phyloP scores from a whole-genome alignment of 2,113 vertebrate species.

The Psophia crepitans region DNA sequence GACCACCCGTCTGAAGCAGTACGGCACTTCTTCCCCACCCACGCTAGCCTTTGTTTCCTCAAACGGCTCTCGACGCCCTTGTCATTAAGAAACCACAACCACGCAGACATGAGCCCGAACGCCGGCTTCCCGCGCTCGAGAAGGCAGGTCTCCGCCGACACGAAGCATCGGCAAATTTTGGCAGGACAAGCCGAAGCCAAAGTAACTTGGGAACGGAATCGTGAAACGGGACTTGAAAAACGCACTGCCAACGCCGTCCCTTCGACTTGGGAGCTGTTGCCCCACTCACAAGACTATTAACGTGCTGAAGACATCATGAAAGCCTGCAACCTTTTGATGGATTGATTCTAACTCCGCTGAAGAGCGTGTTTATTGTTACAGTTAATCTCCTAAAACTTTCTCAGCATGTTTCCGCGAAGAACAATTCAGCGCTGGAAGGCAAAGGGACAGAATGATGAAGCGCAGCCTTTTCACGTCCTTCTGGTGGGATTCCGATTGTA shows the following conservation, averaged over 20 bases:
- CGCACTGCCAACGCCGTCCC: fast-evolving
- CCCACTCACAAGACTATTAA: background rate
- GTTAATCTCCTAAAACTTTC: background rate
- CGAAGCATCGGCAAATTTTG: background rate
- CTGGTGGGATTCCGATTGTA: background rate
- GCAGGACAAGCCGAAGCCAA: background rate
- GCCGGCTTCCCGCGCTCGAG: background rate
- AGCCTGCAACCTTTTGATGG: background rate
- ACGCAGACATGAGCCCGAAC: background rate
- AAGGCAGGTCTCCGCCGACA: background rate
- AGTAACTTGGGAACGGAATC: background rate
- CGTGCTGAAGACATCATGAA: background rate
- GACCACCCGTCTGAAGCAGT: background rate
- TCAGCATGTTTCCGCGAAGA: background rate
- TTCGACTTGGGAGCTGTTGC: background rate
- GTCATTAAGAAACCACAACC: too few species aligned
- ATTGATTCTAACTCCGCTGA: background rate
- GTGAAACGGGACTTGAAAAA: background rate
- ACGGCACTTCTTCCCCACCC: background rate
- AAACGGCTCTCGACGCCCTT: too few species aligned
- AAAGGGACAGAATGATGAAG: background rate
- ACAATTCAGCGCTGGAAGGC: background rate
- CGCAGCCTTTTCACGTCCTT: background rate
- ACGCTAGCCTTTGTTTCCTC: background rate
- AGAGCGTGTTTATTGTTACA: background rate